Evolutionary conservation across 2,888 invertebrate species (phyloP), one percentile per base, ranked within the genome.

Genomic region (Metacarcinus magister): DNA sequence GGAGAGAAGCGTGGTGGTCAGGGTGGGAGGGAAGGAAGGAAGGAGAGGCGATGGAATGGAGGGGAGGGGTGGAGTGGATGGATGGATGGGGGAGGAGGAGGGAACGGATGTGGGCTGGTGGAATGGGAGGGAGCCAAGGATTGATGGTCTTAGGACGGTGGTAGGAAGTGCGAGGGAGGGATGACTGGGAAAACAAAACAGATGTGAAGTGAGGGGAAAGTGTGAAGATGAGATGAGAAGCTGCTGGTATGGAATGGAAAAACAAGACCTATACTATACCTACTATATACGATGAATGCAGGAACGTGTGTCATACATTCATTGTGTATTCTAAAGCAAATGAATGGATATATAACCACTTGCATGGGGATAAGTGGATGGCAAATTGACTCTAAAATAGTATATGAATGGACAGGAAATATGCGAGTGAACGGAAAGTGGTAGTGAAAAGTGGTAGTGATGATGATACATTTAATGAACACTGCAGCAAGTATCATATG

Each of bases 381-480:
- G 10, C 23, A 60, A 19, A 2, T 23, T 60, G 60, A 0, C 60
- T 60, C 23, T 60, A 60, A 60, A 60, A 60, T 23, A 23, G 4
- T 60, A 23, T 60, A 28, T 82, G 75, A 82, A 82, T 82, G 75
- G n/a, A 82, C 75, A 82, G 75, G 75, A 82, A 82, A 82, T 82
- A n/a, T 19, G 54, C 54, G 23, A 28, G 75, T 82, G n/a, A 82
- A 8, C 28, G 75, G 75, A n/a, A 82, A 82, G 75, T 28, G n/a
- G 75, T 82, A 28, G n/a, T 0, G 28, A 28, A 5, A n/a, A 28
- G 28, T 82, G n/a, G 32, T 82, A 28, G 75, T 82, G 32, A 10
- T 23, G n/a, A 10, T 82, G 75, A n/a, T 28, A 10, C 16, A 60
- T 60, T 60, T 28, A 28, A 82, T 82, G 75, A 28, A 82, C n/a